Percentiles rank a stretch among this genome's conserved stretches.
These are phyloP conservation scores for Aegithalos caudatus DNA, from an alignment of 2,113 vertebrate genomes.

Conservation along the genomic window DNA sequence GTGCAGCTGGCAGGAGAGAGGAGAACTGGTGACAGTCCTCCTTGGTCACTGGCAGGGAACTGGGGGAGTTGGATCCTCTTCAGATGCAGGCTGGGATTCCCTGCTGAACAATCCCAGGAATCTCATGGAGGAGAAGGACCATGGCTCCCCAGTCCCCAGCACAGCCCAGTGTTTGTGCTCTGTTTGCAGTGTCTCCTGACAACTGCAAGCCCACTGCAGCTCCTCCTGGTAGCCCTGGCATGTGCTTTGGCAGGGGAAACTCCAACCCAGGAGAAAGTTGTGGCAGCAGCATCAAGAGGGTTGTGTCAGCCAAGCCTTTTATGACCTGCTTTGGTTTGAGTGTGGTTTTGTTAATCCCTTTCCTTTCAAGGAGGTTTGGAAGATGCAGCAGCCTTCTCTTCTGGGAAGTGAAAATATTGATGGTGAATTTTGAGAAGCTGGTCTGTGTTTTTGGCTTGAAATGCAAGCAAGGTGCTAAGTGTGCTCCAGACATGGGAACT, in stretches of 20 bases:
- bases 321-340: background rate
- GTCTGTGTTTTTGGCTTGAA: background rate
- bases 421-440: background rate
- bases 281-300: background rate
- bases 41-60: background rate
- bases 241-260: background rate
- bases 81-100: background rate
- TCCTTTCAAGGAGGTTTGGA: background rate
- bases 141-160: background rate
- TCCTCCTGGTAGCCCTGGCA: background rate
- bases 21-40: background rate
- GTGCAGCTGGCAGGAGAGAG: background rate
- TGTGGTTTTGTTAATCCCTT: background rate
- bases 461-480: background rate
- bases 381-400: background rate
- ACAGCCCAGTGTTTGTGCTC: constrained; percentile 25
- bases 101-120: constrained; percentile 51
- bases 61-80: background rate
- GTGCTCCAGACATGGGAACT: background rate
- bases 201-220: background rate
- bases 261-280: background rate
- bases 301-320: background rate
- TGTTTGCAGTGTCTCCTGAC: constrained; percentile 53
- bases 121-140: background rate
- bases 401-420: background rate